Conservation (phyloP, 2,113 vertebrate genomes). For the Rhizomys pruinosus region DNA sequence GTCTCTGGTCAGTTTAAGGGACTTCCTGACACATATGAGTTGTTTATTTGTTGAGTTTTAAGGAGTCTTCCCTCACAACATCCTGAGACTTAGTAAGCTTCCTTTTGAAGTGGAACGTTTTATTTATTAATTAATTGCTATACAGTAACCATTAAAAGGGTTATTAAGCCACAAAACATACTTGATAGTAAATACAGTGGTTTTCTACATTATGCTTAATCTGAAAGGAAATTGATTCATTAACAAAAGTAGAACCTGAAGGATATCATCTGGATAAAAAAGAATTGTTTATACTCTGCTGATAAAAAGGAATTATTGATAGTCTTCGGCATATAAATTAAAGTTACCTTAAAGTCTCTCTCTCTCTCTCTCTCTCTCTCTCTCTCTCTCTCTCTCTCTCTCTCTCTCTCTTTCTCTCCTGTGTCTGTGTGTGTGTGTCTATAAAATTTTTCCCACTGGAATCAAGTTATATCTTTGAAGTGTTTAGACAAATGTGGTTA, state of each 20-base stretch:
- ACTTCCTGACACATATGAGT: background rate
- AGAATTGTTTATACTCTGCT: background rate
- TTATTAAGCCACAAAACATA: background rate
- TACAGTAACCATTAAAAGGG: background rate
- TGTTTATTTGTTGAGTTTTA: background rate
- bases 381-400: background rate
- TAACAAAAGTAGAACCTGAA: background rate
- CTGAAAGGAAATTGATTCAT: background rate
- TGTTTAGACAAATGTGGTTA: constrained; percentile 70
- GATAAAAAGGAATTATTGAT: background rate
- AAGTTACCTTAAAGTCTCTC: too few species aligned
- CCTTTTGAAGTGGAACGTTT: background rate
- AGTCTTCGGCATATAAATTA: background rate
- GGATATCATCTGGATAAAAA: background rate
- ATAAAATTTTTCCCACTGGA: constrained; percentile 49
- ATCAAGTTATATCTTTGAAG: constrained; percentile 57
- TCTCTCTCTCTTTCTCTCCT: constrained; percentile 14
- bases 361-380: too few species aligned
- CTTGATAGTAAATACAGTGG: background rate
- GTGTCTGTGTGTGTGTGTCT: too few species aligned
- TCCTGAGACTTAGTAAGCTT: background rate
- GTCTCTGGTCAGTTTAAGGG: background rate
- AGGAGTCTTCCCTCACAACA: background rate
- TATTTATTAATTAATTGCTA: background rate
- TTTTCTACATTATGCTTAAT: background rate